Evolutionary conservation across 1,140 invertebrate genomes (phyloP).

Genomic region (Sycophaga agraensis): DNA sequence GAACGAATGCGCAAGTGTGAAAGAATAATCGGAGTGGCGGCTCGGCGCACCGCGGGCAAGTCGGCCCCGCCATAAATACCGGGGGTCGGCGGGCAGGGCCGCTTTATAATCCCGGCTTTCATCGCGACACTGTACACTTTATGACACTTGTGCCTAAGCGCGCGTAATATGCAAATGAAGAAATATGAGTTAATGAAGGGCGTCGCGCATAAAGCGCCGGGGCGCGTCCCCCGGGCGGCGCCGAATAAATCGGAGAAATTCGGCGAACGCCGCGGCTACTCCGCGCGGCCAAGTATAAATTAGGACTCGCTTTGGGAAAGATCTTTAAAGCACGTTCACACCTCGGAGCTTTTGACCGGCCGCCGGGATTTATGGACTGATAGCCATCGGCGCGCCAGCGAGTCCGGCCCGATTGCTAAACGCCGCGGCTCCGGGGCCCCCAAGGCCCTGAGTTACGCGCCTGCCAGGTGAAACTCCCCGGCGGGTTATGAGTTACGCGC

Average conservation of each 20-base stretch:
- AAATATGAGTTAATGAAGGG: slow-evolving; percentile 25
- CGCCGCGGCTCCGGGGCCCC: too few relatives aligned
- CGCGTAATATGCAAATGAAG: slow-evolving; percentile 25
- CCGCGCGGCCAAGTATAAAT: too few relatives aligned
- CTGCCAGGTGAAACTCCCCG: too few relatives aligned
- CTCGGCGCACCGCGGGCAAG: too few relatives aligned
- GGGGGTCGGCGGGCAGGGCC: too few relatives aligned
- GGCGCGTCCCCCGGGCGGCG: background rate
- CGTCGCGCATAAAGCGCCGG: slow-evolving; percentile 1
- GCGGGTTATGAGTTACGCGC: too few relatives aligned
- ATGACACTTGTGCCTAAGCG: background rate
- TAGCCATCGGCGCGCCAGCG: background rate
- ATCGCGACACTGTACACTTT: slow-evolving; percentile 10
- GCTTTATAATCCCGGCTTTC: slow-evolving; percentile 6
- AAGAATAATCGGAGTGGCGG: too few relatives aligned
- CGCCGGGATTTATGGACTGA: slow-evolving; percentile 23
- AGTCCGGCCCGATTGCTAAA: background rate
- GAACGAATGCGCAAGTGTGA: too few relatives aligned
- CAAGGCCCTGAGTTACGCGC: too few relatives aligned
- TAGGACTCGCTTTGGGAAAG: slow-evolving; percentile 17
- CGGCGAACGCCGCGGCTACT: slow-evolving; percentile 14
- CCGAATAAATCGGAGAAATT: slow-evolving; percentile 14
- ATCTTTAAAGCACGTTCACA: slow-evolving; percentile 29
- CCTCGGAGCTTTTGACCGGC: slow-evolving; percentile 19
- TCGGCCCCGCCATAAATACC: too few relatives aligned